A percentile compares a stretch with the other conserved stretches of the same genome.
Conservation (phyloP, 2,797 vertebrate species). For the Gallinago solitaria region DNA sequence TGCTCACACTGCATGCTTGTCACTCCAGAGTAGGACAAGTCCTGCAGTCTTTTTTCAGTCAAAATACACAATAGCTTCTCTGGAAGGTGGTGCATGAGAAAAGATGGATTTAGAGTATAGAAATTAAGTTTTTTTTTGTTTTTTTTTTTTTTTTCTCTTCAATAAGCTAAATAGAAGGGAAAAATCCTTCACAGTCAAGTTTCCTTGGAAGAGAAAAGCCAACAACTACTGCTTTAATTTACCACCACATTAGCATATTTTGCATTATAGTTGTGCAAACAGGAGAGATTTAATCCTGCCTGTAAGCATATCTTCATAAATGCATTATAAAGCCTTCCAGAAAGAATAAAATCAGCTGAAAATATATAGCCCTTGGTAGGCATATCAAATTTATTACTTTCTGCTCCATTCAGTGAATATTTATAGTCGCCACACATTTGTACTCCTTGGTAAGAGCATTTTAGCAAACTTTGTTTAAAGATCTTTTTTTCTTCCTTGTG, state of each 20-base stretch:
- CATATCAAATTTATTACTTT: slow-evolving; percentile 62
- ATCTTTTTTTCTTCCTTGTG: background rate
- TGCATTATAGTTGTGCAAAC: slow-evolving; percentile 46
- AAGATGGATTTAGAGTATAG: background rate
- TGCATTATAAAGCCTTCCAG: slow-evolving; percentile 56
- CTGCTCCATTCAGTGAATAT: slow-evolving; percentile 20
- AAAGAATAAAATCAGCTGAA: slow-evolving; percentile 59
- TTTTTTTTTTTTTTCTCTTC: background rate
- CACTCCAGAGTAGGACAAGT: background rate
- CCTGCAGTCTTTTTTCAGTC: background rate
- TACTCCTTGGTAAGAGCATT: slow-evolving; percentile 15
- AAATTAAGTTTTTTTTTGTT: background rate
- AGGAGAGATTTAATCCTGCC: slow-evolving; percentile 50
- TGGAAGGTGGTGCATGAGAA: background rate
- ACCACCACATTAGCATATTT: slow-evolving; percentile 48
- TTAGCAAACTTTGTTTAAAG: slow-evolving; percentile 34
- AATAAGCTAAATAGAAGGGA: background rate
- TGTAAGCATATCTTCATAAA: slow-evolving; percentile 55
- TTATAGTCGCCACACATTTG: slow-evolving; percentile 27
- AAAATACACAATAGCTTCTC: background rate
- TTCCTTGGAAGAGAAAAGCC: background rate
- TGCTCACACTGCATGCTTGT: background rate
- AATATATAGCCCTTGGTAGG: slow-evolving; percentile 52
- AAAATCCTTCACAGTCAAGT: background rate
- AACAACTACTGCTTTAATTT: slow-evolving; percentile 31